Evolutionary conservation across 2,113 vertebrate species (phyloP).

Genomic region (Hiodon tergisus): DNA sequence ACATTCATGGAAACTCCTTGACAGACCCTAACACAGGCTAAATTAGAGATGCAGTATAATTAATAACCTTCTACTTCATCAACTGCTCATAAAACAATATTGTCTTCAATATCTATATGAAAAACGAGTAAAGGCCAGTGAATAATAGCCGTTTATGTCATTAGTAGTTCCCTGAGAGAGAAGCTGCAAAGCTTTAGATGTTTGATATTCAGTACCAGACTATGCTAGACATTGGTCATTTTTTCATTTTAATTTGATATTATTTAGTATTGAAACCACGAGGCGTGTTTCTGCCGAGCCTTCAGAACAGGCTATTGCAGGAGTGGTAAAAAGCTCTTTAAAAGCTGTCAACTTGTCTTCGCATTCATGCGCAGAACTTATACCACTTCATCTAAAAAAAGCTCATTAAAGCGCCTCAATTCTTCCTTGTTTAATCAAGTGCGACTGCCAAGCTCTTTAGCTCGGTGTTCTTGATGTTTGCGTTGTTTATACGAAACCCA

Average conservation of each 20-base stretch:
- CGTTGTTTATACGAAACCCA: constrained; percentile 72
- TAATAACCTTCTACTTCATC: no score
- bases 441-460: constrained; percentile 71
- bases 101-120: no score
- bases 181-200: not conserved
- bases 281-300: not conserved
- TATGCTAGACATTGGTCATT: not conserved
- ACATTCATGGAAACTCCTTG: no score
- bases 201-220: not conserved
- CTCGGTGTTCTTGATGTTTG: constrained; percentile 73
- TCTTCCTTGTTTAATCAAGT: constrained; percentile 66
- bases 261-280: not conserved
- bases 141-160: not conserved
- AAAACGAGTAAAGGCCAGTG: not conserved
- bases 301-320: not conserved
- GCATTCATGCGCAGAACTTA: constrained; percentile 38
- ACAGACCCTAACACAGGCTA: no score
- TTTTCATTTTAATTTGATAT: no score
- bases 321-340: constrained; percentile 35
- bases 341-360: constrained; percentile 59
- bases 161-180: not conserved
- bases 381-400: constrained; percentile 56
- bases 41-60: no score
- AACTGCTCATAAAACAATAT: no score
- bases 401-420: constrained; percentile 70